Evolutionary conservation across 2,888 invertebrate species (phyloP), one percentile per base, ranked within the genome.

Genomic region (Cephonodes hylas): DNA sequence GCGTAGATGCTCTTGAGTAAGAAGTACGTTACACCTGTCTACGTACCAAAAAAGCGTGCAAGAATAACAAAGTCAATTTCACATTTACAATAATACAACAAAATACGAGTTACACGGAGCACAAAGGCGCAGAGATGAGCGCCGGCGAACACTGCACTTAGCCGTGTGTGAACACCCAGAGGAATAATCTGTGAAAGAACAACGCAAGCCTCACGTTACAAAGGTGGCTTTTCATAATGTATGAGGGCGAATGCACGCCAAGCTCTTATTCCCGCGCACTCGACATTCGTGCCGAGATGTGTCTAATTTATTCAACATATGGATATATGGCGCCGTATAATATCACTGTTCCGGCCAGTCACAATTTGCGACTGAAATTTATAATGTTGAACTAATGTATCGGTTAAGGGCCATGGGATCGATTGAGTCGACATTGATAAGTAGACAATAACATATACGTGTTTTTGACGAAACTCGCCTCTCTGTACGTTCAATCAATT

Each of bases 241-340:
- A 59, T 44, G 27, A 59, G 42, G 38, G 42, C 7, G 23, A 59
- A 59, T 45, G 27, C 53, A 10, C 15, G 15, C 18, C 23, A 1
- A 53, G 2, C 45, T 18, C 44, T 44, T 20, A 10, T 18, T 18
- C 53, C 1, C 27, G 48, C 27, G 31, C 8, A 48, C 27, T 25
- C 38, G 27, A 25, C 25, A 46, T 46, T 46, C n/a, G 6, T 23
- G n/a, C 2, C 20, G 34, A 58, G n/a, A 42, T 61, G 61, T 45
- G 61, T 42, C 45, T 60, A 59, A 59, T 61, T 61, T 61, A 65
- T 61, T 53, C 53, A 31, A 31, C 10, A 45, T 20, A 46, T 4
- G 27, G 48, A 25, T 53, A 8, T n/a, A 7, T 25, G 38, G 13
- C 13, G 10, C 34, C n/a, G 38, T n/a, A n/a, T n/a, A n/a, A n/a